Base-by-base conservation (phyloP, 2,888 invertebrate genomes). In the Sylvicola fuscatus region DNA sequence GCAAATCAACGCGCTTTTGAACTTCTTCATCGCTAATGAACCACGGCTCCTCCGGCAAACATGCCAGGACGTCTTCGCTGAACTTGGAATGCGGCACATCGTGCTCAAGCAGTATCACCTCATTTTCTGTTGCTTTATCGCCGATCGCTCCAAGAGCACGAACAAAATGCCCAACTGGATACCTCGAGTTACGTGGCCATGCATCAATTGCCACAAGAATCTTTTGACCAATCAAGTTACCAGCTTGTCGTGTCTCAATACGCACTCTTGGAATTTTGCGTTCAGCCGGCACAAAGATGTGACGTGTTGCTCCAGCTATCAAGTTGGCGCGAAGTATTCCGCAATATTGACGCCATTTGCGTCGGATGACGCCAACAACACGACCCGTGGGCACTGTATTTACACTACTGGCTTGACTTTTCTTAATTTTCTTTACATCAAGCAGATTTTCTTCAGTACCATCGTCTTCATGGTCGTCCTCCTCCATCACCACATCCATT, bases 281-380 rank as follows among this genome's bases (percentile, higher is more conserved):
- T 52, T 98, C 95, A 0, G 95, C 87, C 14, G 98, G 93, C 2
- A 90, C 71, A 60, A 98, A 97, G 3, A 97, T 61, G 52, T 95
- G 93, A 14, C 81, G 66, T 0, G 67, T 65, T 1, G 71, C 68
- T 31, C 71, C 76, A 52, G 70, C 70, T 30, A 82, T 61, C 14
- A 70, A 65, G 49, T 76, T 82, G 1, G 77, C 72, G 54, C 86
- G 73, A 37, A 98, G 58, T 45, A 97, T 89, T 11, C 98, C 98
- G 60, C 97, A 98, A 57, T 95, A 97, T 52, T 93, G 95, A 29
- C 93, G 65, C 93, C 97, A 95, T 53, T 95, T 97, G 38, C 97
- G 68, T 42, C 84, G 71, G 39, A 98, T 83, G 41, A 98, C 89
- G 2, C 93, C 95, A n/a, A 98, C 90, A 36, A 92, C 69, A 44